These are phyloP conservation scores for Amphipoea lucens DNA, from an alignment of 2,888 invertebrate species.

Conservation along the genomic window DNA sequence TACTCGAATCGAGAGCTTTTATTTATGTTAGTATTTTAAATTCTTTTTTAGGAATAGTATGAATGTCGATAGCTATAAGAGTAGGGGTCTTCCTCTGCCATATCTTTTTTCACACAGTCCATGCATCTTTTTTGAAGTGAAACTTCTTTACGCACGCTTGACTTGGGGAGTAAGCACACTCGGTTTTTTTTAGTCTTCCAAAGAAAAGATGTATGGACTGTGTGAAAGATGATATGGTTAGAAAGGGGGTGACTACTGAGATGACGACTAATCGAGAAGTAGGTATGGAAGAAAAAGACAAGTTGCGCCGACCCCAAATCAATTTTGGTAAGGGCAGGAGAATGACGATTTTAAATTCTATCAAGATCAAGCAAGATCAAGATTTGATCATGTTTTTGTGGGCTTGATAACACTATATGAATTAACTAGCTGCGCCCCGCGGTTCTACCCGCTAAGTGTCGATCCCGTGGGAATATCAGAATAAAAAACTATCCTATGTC, in stretches of 20 bases:
- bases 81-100: no score
- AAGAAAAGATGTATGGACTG: not conserved
- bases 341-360: not conserved
- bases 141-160: no score
- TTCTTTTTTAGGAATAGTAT: not conserved
- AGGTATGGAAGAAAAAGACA: not conserved
- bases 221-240: not conserved
- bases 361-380: not conserved
- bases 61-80: not conserved
- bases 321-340: not conserved
- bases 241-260: not conserved
- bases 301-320: not conserved
- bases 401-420: no score
- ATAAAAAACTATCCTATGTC: no score
- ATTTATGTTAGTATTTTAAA: slow-evolving; percentile 5
- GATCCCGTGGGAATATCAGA: no score
- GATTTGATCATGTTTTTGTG: no score
- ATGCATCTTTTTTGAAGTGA: no score
- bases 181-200: not conserved
- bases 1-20: not conserved
- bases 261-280: not conserved
- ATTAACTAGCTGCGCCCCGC: no score
- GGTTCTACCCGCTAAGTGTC: no score
- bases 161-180: no score
- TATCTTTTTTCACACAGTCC: no score